Percentiles rank a stretch among this genome's conserved stretches.
phyloP scores from a whole-genome alignment of 2,797 vertebrate species.

The Eremophila alpestris region DNA sequence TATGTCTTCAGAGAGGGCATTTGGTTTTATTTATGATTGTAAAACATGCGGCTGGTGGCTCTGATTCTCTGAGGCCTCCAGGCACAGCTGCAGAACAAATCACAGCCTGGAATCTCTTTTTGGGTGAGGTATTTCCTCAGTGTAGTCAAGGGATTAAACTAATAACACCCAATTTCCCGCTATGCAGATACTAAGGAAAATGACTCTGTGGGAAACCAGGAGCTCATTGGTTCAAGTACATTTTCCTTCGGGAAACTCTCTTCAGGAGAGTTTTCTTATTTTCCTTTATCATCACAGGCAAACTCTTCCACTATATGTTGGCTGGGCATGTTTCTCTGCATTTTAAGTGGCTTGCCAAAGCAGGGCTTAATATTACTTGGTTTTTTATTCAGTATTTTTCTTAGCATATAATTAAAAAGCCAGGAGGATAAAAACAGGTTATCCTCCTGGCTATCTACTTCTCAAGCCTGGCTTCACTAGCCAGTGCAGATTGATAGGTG shows the following conservation, averaged over 20 bases:
- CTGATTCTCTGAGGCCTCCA: neutral
- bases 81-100: conserved; percentile 21
- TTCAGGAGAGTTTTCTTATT: neutral
- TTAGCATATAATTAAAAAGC: neutral
- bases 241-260: neutral
- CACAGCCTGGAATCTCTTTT: conserved; percentile 13
- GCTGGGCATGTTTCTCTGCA: neutral
- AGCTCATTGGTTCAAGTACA: neutral
- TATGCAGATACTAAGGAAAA: conserved; percentile 8
- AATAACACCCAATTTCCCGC: conserved; percentile 22
- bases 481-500: neutral
- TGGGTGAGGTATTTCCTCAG: conserved; percentile 41
- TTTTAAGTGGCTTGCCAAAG: neutral
- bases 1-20: neutral
- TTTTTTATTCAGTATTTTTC: neutral
- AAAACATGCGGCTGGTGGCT: neutral
- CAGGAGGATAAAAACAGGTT: neutral
- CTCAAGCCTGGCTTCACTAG: neutral
- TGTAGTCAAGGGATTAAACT: conserved; percentile 17
- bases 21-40: neutral
- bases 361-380: neutral
- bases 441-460: neutral
- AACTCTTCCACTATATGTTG: neutral
- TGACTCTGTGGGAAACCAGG: conserved; percentile 13
- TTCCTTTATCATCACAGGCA: neutral